Base-by-base conservation (phyloP, 2,113 vertebrate species). In the Marmota monax region DNA sequence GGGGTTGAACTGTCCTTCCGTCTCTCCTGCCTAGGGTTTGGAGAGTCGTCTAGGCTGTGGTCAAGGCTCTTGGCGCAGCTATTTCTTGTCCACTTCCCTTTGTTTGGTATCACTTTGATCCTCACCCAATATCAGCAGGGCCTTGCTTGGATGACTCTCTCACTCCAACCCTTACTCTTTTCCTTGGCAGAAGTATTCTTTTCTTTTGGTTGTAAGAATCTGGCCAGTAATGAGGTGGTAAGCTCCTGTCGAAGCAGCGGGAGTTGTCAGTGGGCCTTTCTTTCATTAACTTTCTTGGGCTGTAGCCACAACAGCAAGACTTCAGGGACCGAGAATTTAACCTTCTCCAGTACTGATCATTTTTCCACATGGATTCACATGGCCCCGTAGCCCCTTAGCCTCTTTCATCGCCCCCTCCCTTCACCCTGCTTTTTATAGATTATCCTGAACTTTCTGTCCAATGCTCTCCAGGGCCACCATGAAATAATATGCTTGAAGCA, bases 241-340 rank as follows among this genome's bases (percentile, higher is more conserved):
- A 96, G 69, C 97, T 96, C 98, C 93, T 90, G 97, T 88, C 67
- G 13, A 89, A 97, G 92, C 98, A 97, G 96, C 98, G 95, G 98
- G 98, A 97, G 90, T 96, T 97, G 96, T 96, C 97, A 98, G 84
- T 88, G 84, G 37, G 90, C 76, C 92, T 97, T 98, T 97, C 96
- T 97, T 97, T 97, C 97, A 97, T 98, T 98, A 98, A 96, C 97
- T 98, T 97, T 97, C 95, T 97, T 97, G 97, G 96, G 97, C 96
- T 94, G 73, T 74, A 90, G 96, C 98, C 97, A 98, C 97, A 95
- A 87, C 84, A 93, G 94, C 42, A 69, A 97, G 96, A 92, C 95
- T 97, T 97, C 89, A 69, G 97, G 95, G 96, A 96, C 95, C 39
- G 89, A 90, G 96, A 96, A 96, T 93, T 95, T 95, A 97, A 96